Conservation (phyloP, 2,888 invertebrate species). For the Pycnomerus fuliginosus region DNA sequence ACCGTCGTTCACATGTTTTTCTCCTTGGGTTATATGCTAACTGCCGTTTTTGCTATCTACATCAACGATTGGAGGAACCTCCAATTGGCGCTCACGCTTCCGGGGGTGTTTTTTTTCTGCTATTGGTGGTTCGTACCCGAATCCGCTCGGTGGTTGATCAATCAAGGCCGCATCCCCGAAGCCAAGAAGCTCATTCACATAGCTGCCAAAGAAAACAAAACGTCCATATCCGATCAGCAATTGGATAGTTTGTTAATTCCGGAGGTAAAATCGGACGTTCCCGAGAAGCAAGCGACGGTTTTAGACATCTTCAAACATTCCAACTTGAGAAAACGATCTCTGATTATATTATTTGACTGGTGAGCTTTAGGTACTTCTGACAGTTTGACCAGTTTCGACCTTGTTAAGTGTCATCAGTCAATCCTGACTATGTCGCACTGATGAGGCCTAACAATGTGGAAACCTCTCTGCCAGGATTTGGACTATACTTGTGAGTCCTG, state of each 20-base stretch:
- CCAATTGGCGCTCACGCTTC: constrained; percentile 69
- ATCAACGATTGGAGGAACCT: constrained; percentile 69
- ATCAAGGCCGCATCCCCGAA: constrained; percentile 62
- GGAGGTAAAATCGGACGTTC: constrained; percentile 48
- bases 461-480: no score
- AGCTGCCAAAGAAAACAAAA: constrained; percentile 67
- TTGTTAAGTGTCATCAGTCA: no score
- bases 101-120: constrained; percentile 65
- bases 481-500: no score
- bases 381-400: no score
- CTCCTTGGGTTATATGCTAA: constrained; percentile 69
- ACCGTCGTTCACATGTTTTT: constrained; percentile 75
- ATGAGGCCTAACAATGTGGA: no score
- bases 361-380: no score
- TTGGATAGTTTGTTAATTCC: constrained; percentile 56
- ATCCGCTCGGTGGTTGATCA: constrained; percentile 70
- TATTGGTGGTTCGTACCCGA: constrained; percentile 79
- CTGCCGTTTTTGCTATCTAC: constrained; percentile 66
- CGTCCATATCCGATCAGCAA: constrained; percentile 57
- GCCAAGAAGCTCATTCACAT: constrained; percentile 63
- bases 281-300: constrained; percentile 51
- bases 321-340: constrained; percentile 63
- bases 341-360: constrained; percentile 76
- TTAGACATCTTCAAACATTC: constrained; percentile 63
- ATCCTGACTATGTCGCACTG: no score